These are phyloP conservation scores for Osedax fenrisi DNA, from an alignment of 2,888 invertebrate genomes.

Conservation along the genomic window DNA sequence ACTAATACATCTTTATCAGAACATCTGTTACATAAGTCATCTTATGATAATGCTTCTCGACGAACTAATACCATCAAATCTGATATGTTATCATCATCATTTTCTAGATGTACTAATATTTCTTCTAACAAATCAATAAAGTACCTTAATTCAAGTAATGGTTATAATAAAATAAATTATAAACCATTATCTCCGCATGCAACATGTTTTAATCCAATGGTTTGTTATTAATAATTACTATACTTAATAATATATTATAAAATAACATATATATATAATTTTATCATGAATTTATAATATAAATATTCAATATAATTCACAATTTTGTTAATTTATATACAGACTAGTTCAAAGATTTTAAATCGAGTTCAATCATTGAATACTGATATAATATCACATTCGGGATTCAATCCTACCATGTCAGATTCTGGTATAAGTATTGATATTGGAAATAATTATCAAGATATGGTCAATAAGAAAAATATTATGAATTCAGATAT, in stretches of 20 bases:
- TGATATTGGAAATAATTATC: neutral
- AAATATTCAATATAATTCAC: neutral
- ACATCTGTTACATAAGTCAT: too few relatives aligned
- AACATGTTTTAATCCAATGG: neutral
- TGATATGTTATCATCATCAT: neutral
- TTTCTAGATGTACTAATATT: neutral
- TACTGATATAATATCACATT: neutral
- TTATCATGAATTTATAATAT: neutral
- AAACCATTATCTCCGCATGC: neutral
- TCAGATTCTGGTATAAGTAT: neutral
- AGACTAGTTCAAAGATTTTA: neutral
- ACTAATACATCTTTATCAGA: neutral
- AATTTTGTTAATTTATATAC: too few relatives aligned
- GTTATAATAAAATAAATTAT: neutral
- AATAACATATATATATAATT: neutral
- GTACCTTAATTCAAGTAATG: too few relatives aligned
- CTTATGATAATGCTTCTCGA: too few relatives aligned
- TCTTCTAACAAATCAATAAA: neutral
- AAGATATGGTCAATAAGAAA: neutral
- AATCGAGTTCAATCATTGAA: neutral
- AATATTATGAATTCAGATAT: neutral
- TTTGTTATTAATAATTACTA: neutral
- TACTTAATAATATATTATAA: neutral
- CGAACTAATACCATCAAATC: too few relatives aligned
- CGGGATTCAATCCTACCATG: neutral